Evolutionary conservation across 2,113 vertebrate genomes (phyloP), one percentile per base, ranked within the genome.

Genomic region (Tympanuchus pallidicinctus): DNA sequence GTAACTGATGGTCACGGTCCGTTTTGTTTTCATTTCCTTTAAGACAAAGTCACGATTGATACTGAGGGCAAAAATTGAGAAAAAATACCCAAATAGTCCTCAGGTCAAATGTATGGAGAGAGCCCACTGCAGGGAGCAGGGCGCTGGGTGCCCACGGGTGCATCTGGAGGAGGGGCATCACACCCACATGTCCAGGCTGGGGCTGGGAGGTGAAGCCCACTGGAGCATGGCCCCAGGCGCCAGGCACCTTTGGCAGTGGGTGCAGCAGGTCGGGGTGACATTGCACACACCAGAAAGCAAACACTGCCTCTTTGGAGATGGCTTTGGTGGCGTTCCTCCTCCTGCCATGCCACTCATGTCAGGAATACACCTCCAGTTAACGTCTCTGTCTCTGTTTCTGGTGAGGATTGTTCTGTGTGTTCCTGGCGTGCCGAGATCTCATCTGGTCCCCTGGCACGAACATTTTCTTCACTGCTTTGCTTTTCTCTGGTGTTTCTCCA

Each of bases 281-380:
- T 47, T 69, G 84, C 30, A 48, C 17, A 17, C 0, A 4, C 32
- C 1, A 17, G 3, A 28, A 21, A 70, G 82, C 86, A 90, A 90
- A 86, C 54, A 82, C 1, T 52, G 4, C 20, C 80, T 25, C 84
- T n/a, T 0, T 8, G 42, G 27, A 79, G 14, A 80, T 48, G 50
- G 25, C 3, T 47, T 84, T 78, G 59, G 32, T 91, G 32, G 8
- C 7, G 34, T n/a, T 47, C 85, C 83, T 93, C 48, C 86, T 65
- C 73, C 28, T 8, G 17, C 32, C 0, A 0, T 2, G 1, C 61
- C 0, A 1, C 30, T 34, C 0, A 1, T 69, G 48, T 61, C 60
- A 52, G 42, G 30, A 71, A 6, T 25, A 48, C 1, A 0, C 38
- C 61, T 56, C 34, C 50, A 65, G 76, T 48, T 54, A 72, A 27